phyloP scores from a whole-genome alignment of 2,113 vertebrate species.

The Pteronura brasiliensis region DNA sequence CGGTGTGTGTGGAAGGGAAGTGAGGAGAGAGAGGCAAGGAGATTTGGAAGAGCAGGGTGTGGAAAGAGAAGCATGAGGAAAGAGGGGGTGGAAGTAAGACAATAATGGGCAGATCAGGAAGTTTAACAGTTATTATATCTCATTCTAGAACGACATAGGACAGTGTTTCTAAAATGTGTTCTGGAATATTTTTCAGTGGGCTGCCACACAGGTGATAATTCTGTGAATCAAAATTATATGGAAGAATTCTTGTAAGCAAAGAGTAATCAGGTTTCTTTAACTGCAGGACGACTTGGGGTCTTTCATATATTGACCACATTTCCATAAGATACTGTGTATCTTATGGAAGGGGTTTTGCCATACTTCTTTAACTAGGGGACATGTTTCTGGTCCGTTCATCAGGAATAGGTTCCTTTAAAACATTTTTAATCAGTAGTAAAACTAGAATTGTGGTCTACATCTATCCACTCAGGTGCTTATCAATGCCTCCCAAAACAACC shows the following conservation, averaged over 20 bases:
- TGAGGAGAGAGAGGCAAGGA: not conserved
- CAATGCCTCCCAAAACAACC: not conserved
- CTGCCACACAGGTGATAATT: not conserved
- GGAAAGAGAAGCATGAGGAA: not conserved
- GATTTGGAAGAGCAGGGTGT: not conserved
- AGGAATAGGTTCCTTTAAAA: not conserved
- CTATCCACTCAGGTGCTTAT: not conserved
- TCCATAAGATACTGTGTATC: not conserved
- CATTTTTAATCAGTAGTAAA: not conserved
- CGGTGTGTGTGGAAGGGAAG: not conserved
- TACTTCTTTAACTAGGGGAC: not conserved
- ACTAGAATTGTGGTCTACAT: not conserved
- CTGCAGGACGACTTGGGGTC: not conserved
- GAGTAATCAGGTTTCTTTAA: not conserved
- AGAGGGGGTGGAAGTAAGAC: not conserved
- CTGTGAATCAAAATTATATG: not conserved
- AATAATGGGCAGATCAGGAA: not conserved
- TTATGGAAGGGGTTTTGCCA: no score
- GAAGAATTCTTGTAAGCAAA: not conserved
- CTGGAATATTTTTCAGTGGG: not conserved
- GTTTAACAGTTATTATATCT: not conserved
- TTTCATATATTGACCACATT: not conserved
- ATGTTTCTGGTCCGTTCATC: not conserved
- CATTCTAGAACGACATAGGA: not conserved
- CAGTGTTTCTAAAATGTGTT: conserved; percentile 3